These are phyloP conservation scores for Ianthella basta DNA, from an alignment of 37 sponge, comb jelly and placozoan genomes.

Conservation along the genomic window DNA sequence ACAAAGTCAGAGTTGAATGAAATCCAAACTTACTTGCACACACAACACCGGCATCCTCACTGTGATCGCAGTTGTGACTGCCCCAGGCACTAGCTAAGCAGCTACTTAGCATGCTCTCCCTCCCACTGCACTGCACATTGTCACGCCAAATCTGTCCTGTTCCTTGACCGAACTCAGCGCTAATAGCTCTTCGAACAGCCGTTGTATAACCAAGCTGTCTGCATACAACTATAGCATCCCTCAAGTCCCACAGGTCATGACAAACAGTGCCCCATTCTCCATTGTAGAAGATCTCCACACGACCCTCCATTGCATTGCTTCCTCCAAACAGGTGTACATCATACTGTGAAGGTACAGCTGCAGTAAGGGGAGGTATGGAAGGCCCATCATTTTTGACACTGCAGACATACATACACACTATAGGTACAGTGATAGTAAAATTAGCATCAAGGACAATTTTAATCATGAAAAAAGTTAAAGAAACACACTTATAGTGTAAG, in stretches of 20 bases:
- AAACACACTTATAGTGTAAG: too few relatives aligned
- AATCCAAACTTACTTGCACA: slow-evolving; percentile 27
- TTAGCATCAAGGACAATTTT: too few relatives aligned
- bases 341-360: neutral
- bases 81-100: slow-evolving; percentile 29
- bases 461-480: too few relatives aligned
- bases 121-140: slow-evolving; percentile 27
- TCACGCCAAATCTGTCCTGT: slow-evolving; percentile 17
- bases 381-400: too few relatives aligned
- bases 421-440: too few relatives aligned
- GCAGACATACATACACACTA: too few relatives aligned
- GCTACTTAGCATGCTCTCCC: neutral
- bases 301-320: neutral
- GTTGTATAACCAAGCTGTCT: slow-evolving; percentile 2
- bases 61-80: slow-evolving; percentile 15
- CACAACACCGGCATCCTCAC: slow-evolving; percentile 41
- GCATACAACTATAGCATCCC: slow-evolving; percentile 28
- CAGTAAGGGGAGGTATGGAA: too few relatives aligned
- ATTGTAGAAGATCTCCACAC: slow-evolving; percentile 31
- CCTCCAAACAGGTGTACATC: slow-evolving; percentile 30
- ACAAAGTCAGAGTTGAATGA: too few relatives aligned
- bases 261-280: slow-evolving; percentile 34
- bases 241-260: slow-evolving; percentile 16
- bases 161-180: slow-evolving; percentile 6
- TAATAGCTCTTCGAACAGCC: neutral